phyloP scores from a whole-genome alignment of 2,797 vertebrate species.

The Propithecus deckenii region DNA sequence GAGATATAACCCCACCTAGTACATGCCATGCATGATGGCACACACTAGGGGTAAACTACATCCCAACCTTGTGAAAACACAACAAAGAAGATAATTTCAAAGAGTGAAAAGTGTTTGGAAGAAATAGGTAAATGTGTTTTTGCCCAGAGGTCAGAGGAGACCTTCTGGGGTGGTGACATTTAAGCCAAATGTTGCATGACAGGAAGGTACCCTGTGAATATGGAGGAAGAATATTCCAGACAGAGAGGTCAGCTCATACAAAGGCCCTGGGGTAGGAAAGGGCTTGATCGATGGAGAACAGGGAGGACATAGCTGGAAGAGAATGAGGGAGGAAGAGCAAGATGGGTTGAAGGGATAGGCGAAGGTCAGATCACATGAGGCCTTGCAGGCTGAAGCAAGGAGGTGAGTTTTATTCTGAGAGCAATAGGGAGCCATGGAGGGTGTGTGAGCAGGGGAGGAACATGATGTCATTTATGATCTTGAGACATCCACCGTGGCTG shows the following conservation, averaged over 20 bases:
- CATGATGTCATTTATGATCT: neutral
- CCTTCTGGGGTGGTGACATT: neutral
- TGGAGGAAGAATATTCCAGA: neutral
- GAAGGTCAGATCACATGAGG: neutral
- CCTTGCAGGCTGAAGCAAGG: neutral
- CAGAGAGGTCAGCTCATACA: neutral
- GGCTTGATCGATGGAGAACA: neutral
- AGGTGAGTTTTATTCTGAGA: neutral
- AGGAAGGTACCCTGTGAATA: neutral
- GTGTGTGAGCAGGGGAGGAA: neutral
- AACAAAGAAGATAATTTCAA: neutral
- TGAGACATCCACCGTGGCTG: neutral
- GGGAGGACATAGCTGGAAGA: neutral
- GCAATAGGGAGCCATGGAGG: neutral
- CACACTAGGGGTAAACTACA: accelerated
- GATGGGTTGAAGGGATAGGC: neutral
- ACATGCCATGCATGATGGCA: neutral
- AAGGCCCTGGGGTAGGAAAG: neutral
- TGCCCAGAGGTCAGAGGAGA: neutral
- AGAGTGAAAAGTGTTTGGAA: neutral
- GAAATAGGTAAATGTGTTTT: neutral
- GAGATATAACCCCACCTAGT: neutral
- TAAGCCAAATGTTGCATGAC: neutral
- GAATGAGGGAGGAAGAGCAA: neutral
- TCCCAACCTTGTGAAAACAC: neutral